Percentiles rank a stretch among this genome's conserved stretches.
Conservation (phyloP, 2,797 vertebrate genomes). For the Chelon labrosus region DNA sequence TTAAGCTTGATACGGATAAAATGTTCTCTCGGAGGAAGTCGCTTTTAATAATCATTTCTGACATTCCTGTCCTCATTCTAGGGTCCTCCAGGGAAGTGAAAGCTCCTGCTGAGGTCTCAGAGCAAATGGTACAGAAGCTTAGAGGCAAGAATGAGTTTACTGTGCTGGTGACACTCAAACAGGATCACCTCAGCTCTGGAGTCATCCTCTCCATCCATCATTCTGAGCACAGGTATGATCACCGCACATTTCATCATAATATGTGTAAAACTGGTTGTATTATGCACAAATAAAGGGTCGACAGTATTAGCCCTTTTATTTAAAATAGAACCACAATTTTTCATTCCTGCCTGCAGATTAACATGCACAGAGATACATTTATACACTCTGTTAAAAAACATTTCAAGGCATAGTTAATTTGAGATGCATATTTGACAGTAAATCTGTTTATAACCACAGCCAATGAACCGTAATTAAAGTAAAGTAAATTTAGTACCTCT, state of each 20-base stretch:
- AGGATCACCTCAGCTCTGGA: conserved; percentile 94
- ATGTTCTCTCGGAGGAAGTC: not conserved
- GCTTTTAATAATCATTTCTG: conserved; percentile 20
- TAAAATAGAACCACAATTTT: not conserved
- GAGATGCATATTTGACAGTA: not conserved
- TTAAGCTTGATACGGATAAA: not conserved
- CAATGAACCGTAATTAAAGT: conserved; percentile 27
- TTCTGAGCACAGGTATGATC: conserved; percentile 91
- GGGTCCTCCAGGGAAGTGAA: conserved; percentile 93
- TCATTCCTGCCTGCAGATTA: not conserved
- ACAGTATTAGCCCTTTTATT: not conserved
- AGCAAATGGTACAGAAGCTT: conserved; percentile 93
- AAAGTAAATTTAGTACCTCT: conserved; percentile 36
- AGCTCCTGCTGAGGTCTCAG: conserved; percentile 88
- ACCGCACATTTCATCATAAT: not conserved
- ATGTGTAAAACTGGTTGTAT: not conserved
- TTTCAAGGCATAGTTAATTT: conserved; percentile 3
- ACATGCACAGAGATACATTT: not conserved
- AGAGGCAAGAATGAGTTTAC: conserved; percentile 96
- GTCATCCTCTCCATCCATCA: conserved; percentile 96
- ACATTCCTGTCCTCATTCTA: conserved; percentile 63
- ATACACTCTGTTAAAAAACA: conserved; percentile 1
- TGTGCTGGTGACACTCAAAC: conserved; percentile 93
- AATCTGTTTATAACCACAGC: conserved; percentile 14
- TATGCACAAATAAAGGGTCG: not conserved